A percentile compares a stretch with the other conserved stretches of the same genome.
Conservation (phyloP, 1,140 invertebrate species). For the Drosophila kohkoa region DNA sequence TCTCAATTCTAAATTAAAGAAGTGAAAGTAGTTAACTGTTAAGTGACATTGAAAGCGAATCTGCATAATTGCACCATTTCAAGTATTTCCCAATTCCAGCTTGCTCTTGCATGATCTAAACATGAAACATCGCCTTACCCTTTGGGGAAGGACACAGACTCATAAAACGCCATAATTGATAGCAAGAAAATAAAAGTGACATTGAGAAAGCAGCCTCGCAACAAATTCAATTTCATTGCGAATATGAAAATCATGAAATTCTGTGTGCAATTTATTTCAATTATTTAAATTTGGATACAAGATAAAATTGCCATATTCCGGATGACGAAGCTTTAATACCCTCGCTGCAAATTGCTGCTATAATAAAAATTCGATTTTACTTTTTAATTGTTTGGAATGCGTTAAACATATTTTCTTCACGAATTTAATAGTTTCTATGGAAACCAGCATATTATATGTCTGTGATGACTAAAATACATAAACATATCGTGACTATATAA, state of each 20-base stretch:
- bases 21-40: neutral
- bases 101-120: neutral
- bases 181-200: conserved; percentile 37
- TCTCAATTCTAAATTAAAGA: neutral
- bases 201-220: conserved; percentile 28
- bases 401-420: neutral
- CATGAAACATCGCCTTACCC: neutral
- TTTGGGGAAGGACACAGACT: neutral
- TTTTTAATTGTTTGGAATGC: neutral
- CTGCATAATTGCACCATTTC: neutral
- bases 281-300: conserved; percentile 33
- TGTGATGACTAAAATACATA: neutral
- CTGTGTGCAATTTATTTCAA: conserved; percentile 41
- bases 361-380: neutral
- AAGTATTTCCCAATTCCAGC: neutral
- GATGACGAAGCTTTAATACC: conserved; percentile 11
- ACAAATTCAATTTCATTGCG: conserved; percentile 21
- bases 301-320: neutral
- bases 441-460: neutral
- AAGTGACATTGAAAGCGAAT: neutral
- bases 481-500: neutral
- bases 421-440: neutral
- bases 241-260: conserved; percentile 22
- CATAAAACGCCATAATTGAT: neutral
- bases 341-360: neutral